A percentile compares a stretch with the other conserved stretches of the same genome.
Evolutionary conservation across 2,113 vertebrate genomes (phyloP).

Genomic region (Bambusicola thoracicus): DNA sequence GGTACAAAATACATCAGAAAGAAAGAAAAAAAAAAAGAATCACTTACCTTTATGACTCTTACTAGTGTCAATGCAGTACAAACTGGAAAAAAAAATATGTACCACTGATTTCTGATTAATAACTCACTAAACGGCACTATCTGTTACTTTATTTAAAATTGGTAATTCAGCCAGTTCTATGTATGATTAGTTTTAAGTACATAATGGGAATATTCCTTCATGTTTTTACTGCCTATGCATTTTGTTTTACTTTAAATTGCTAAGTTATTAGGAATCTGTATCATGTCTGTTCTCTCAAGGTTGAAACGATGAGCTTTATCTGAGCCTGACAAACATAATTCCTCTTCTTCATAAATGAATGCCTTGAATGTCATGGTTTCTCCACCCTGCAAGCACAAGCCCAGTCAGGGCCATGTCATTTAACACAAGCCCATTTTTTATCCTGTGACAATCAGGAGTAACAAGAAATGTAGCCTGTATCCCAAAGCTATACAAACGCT

Average conservation of each 20-base stretch:
- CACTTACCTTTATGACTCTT: background rate
- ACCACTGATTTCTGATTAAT: background rate
- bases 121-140: background rate
- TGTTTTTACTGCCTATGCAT: background rate
- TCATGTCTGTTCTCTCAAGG: slow-evolving; percentile 36
- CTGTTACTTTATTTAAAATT: background rate
- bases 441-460: slow-evolving; percentile 31
- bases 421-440: slow-evolving; percentile 34
- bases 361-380: slow-evolving; percentile 24
- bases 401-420: slow-evolving; percentile 37
- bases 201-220: background rate
- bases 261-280: slow-evolving; percentile 17
- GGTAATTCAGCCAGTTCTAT: background rate
- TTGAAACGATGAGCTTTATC: slow-evolving; percentile 57
- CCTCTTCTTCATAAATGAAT: slow-evolving; percentile 45
- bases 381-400: background rate
- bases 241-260: slow-evolving; percentile 9
- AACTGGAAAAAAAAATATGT: background rate
- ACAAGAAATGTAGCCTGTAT: background rate
- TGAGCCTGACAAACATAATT: slow-evolving; percentile 37
- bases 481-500: background rate
- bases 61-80: background rate
- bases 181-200: background rate
- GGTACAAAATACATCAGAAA: background rate
- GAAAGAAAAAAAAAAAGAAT: background rate